Base-by-base conservation (phyloP, 1,140 invertebrate species). In the Drosophila ananassae region DNA sequence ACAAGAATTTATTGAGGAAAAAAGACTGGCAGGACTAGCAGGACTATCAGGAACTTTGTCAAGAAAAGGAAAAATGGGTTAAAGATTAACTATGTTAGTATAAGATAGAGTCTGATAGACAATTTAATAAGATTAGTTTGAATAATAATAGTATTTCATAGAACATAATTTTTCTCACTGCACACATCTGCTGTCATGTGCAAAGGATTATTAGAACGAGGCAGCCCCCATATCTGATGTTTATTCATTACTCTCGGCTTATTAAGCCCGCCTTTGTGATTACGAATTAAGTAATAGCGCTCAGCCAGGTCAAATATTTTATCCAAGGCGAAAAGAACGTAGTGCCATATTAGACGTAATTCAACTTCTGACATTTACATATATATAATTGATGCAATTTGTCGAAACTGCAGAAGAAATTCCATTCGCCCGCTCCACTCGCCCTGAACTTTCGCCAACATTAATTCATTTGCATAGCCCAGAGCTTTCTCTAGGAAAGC, bases 381-480 rank as follows among this genome's bases (percentile, higher is more conserved):
- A 50, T 47, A 50, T 55, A 24, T 37, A 68, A 69, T 68, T 56
- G 63, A 48, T 68, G 66, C 63, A 69, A 69, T 69, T 56, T 39
- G 32, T 10, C 9, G 24, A 64, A 56, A 68, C 66, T 67, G 66
- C 66, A 68, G 9, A 28, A n/a, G 50, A 55, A 30, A 22, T 10
- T 63, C 24, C 1, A 17, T 17, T 17, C 17, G 17, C 8, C 34
- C 30, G 1, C 13, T 39, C 17, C 17, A 17, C 10, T 28, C 21
- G 4, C 10, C 24, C 17, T 12, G 32, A 69, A 69, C 63, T 69
- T 69, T 69, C 41, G 30, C 44, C 50, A 28, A 61, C 64, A 68
- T 54, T 68, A 52, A 69, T 69, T 69, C 63, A 69, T 82, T 81
- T 81, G 62, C 62, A 81, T 71, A 58, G 34, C 37, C 34, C 67